Base-by-base conservation (phyloP, 2,113 vertebrate genomes). In the Neogobius melanostomus region DNA sequence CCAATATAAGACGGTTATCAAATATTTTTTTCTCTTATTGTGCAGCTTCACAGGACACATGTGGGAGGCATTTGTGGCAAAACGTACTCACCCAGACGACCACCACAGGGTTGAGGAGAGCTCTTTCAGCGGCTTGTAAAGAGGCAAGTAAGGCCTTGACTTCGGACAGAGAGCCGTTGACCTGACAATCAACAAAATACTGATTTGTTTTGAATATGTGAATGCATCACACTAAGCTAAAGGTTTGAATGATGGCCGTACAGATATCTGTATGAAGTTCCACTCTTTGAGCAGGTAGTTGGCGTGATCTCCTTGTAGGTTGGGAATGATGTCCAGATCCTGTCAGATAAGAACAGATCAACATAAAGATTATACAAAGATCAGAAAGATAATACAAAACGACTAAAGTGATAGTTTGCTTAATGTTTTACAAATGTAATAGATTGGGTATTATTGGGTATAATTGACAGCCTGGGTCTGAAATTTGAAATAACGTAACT, bases 181-280 rank as follows among this genome's bases (percentile, higher is more conserved):
- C 75, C 92, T 93, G 71, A 5, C 85, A 61, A 74, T 12, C 7
- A 42, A 65, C 7, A 11, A 53, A 51, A n/a, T 28, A 4, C 6
- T 51, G 11, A 11, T 51, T 51, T 5, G 11, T 11, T 11, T 51
- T 11, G 11, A 14, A 6, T 5, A 5, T 4, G 1, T 14, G 8
- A 14, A 14, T 14, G 12, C 15, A 14, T 6, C 11, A 14, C 12
- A 2, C 28, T 36, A 14, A 4, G 12, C 49, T 14, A 2, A 14
- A 10, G 9, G 36, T n/a, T 61, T 44, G 8, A 45, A 45, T 10
- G 15, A 8, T n/a, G 14, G 74, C 87, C 90, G 79, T 77, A 94
- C 93, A 77, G 90, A 90, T 77, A 94, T 11, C 60, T 87, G 88
- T 82, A 94, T 90, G 72, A 93, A 90, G 88, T 93, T 94, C 75